Percentiles rank a stretch among this genome's conserved stretches.
Conservation (phyloP, 2,888 invertebrate genomes). For the Acanthopleura granulata region DNA sequence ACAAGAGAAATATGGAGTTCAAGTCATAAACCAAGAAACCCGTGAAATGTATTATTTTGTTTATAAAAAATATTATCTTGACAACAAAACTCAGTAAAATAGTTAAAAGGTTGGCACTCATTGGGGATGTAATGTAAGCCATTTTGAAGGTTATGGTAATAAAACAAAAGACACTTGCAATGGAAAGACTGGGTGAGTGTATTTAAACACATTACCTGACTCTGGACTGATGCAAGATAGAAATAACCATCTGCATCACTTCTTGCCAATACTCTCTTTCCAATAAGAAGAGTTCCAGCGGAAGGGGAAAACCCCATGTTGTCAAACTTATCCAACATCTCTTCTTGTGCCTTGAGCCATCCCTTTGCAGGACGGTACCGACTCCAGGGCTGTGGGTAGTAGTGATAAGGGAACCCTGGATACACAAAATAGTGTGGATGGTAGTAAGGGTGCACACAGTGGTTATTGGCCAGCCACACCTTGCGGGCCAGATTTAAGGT, state of each 20-base stretch:
- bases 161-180: too few species aligned
- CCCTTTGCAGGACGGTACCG: constrained; percentile 57
- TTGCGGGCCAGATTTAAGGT: not conserved
- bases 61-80: too few species aligned
- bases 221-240: constrained; percentile 65
- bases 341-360: constrained; percentile 55
- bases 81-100: too few species aligned
- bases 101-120: too few species aligned
- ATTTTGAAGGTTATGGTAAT: not conserved
- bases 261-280: constrained; percentile 62
- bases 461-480: not conserved
- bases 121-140: too few species aligned
- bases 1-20: constrained; percentile 19
- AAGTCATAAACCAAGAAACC: too few species aligned
- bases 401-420: constrained; percentile 20
- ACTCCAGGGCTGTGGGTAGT: constrained; percentile 39
- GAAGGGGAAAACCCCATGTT: constrained; percentile 49
- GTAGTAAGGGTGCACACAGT: constrained; percentile 36
- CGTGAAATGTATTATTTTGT: too few species aligned
- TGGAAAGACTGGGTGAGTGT: too few species aligned
- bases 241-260: constrained; percentile 66
- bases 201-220: constrained; percentile 57
- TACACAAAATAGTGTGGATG: constrained; percentile 1
- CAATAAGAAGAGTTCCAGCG: constrained; percentile 64
- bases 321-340: constrained; percentile 39